Base-by-base conservation (phyloP, 2,113 vertebrate species). In the Scatophagus argus region DNA sequence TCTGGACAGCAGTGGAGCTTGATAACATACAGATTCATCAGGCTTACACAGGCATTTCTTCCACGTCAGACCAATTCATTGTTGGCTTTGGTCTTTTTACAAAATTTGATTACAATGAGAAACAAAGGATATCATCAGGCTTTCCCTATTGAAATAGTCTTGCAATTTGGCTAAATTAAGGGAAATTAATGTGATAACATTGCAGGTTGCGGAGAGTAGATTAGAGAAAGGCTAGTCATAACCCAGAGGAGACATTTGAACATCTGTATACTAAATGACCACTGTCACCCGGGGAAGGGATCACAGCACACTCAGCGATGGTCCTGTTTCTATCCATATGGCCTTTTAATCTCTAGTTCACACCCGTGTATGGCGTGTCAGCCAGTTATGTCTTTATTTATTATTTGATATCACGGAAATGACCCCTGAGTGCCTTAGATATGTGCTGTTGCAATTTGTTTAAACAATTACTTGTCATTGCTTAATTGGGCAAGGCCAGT, bases 391-490 rank as follows among this genome's bases (percentile, higher is more conserved):
- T 79, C 85, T 86, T 89, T 89, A 90, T 89, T 90, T 88, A 93
- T 93, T 82, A 90, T 78, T 59, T 74, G 82, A 86, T 85, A 84
- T 73, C 74, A 64, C 32, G 8, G 23, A 77, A 89, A 82, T 90
- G 88, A 88, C 88, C 90, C 80, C 89, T 44, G 61, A 91, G 89
- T 85, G 83, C 74, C 60, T 81, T 71, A 69, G 78, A 87, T 87
- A 86, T 62, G 65, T 85, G 70, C 82, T 79, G 66, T 80, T 81
- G 73, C 85, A 90, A 87, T 93, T 87, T 80, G 76, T 87, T 91
- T 81, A 52, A 88, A 88, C 90, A 86, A 81, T 93, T 89, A 84
- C 85, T 83, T 88, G 88, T 85, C 87, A 82, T 76, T 83, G 86
- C 84, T 84, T 93, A 91, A 93, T 92, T 92, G 90, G 76, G 72